phyloP scores from a whole-genome alignment of 2,797 vertebrate genomes.

The Rhinophrynus dorsalis region DNA sequence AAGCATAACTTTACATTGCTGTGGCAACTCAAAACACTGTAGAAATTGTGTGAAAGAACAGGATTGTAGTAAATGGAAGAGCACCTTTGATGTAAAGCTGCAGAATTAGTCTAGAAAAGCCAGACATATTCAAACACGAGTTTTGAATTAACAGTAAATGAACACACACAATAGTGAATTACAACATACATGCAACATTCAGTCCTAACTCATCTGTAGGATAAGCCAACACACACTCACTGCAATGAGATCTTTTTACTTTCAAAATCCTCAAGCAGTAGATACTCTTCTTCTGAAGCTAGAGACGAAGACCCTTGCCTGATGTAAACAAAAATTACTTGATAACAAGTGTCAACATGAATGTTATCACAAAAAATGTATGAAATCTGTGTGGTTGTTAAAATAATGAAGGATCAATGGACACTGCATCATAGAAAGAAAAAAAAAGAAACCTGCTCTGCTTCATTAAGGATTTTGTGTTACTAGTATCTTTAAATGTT shows the following conservation, averaged over 20 bases:
- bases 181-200: slow-evolving; percentile 25
- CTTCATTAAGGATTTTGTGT: no score
- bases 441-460: no score
- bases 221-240: slow-evolving; percentile 75
- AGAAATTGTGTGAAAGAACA: no score
- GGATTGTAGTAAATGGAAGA: no score
- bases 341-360: background rate
- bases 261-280: slow-evolving; percentile 97
- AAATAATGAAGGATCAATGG: no score
- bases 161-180: slow-evolving; percentile 7
- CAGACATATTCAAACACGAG: background rate
- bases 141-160: slow-evolving; percentile 2
- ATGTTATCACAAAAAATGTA: background rate
- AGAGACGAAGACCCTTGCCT: slow-evolving; percentile 76
- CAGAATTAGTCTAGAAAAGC: slow-evolving; percentile 22
- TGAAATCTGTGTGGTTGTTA: no score
- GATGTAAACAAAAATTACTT: slow-evolving; percentile 58
- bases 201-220: background rate
- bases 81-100: slow-evolving; percentile 37
- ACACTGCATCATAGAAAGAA: no score
- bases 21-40: no score
- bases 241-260: slow-evolving; percentile 85
- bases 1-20: no score
- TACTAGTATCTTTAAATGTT: no score
- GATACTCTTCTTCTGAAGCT: slow-evolving; percentile 86